Evolutionary conservation across 2,888 invertebrate genomes (phyloP), one percentile per base, ranked within the genome.

Genomic region (Drosophila meridiana): DNA sequence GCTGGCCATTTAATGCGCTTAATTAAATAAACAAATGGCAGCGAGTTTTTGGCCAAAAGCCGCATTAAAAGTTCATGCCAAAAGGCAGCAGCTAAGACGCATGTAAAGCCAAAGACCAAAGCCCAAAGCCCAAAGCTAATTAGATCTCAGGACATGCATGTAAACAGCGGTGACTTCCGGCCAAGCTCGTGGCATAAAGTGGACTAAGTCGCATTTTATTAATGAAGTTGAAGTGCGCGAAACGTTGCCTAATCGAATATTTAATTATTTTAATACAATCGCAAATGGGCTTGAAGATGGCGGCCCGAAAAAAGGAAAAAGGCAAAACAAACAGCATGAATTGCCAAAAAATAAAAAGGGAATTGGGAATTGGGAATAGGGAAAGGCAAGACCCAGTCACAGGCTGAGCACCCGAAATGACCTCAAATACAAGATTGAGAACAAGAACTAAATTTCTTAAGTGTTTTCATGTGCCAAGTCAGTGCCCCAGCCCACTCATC

Each of bases 11-110:
- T 87, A 90, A 90, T 85, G 82, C 87, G 83, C 77, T 80, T 90
- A 89, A 91, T 89, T 88, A 90, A 83, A 90, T 91, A 83, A 87
- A 81, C 86, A 89, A 87, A 88, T 88, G 80, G 70, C 71, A 72
- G 65, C 62, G 76, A 80, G 59, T 65, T 74, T 80, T 76, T 61
- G 52, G 53, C 50, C 55, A 55, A 60, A 69, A 69, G 71, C 64
- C 60, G 67, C 76, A 75, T 84, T 73, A 80, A 78, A 80, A 74
- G 61, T 67, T 70, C 71, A 78, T 61, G 72, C 48, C 57, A 76
- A 62, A 80, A 73, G 11, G 26, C 48, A n/a, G 60, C 60, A 62
- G 69, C 53, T 64, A 64, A 58, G 30, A 58, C 26, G 43, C 56
- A 42, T 56, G 56, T 42, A 30, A 42, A 32, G 55, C 40, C 64